Conservation (phyloP, 2,797 vertebrate species). For the Pangasius larnaudii region DNA sequence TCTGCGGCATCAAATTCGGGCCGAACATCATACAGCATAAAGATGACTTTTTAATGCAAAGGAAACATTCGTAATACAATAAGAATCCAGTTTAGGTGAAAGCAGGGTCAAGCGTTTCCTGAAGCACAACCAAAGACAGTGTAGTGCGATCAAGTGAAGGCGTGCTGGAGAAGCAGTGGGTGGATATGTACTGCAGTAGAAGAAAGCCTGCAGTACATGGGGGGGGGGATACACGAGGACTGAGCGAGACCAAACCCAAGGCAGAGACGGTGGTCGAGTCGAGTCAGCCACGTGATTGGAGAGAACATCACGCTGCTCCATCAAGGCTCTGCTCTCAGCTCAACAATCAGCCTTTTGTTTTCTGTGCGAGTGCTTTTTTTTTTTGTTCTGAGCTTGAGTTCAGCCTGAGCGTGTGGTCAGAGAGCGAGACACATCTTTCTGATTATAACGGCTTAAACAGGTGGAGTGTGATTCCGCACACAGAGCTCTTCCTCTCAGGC, state of each 20-base stretch:
- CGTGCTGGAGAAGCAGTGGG: not conserved
- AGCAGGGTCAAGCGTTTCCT: too few relatives aligned
- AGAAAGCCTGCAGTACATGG: not conserved
- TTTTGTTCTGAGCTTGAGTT: not conserved
- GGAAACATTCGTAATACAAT: too few relatives aligned
- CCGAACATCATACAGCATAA: too few relatives aligned
- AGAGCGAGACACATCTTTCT: not conserved
- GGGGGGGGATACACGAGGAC: not conserved
- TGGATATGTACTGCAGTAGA: not conserved
- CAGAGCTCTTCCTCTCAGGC: conserved; percentile 2
- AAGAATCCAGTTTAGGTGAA: too few relatives aligned
- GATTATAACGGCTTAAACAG: not conserved
- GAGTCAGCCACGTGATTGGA: conserved; percentile 17
- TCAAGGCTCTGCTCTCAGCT: not conserved
- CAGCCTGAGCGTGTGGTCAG: not conserved
- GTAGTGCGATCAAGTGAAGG: not conserved
- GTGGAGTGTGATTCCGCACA: conserved; percentile 2
- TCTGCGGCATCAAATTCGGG: not conserved
- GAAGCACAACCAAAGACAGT: too few relatives aligned
- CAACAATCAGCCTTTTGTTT: conserved; percentile 48
- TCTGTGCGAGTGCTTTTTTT: not conserved
- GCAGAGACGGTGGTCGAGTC: not conserved
- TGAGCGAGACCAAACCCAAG: not conserved
- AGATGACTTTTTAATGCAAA: too few relatives aligned
- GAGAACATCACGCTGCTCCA: not conserved